Base-by-base conservation (phyloP, 2,113 vertebrate genomes). In the Zapornia atra region DNA sequence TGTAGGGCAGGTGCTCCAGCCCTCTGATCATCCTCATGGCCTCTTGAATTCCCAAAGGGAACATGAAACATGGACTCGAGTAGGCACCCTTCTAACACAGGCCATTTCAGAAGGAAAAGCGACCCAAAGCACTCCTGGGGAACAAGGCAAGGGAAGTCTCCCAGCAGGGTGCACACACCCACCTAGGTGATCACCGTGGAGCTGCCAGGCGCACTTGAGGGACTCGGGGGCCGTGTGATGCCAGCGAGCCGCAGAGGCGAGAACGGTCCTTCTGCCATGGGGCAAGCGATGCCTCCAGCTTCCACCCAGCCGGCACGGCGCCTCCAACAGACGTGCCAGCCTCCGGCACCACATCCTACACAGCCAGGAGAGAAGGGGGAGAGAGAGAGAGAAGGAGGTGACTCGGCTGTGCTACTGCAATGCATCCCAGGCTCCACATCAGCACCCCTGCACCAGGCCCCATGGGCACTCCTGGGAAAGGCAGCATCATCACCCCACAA, bases 151-250 rank as follows among this genome's bases (percentile, higher is more conserved):
- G 61, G 18, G 29, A 50, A 50, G 28, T 13, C 36, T 28, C 42
- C 2, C 28, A 69, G 38, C 66, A 69, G 87, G 42, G 38, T 6
- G 24, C 25, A 25, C 18, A 76, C 73, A 95, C 98, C 90, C 96
- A 98, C 98, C 98, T 10, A 98, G 97, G 50, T 98, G 98, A 90
- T 98, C 98, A 11, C 54, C 68, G 11, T 98, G 97, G 66, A 98
- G 81, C 63, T 97, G 95, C 98, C 98, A 98, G 77, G 96, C 91
- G 77, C 97, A 98, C 16, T 19, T 87, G 28, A 93, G 68, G 70
- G 94, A 57, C 10, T 80, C 96, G 0, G 97, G 91, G 59, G 60
- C 92, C 0, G 92, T 97, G 91, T 98, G 96, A 28, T 91, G 92
- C 83, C 93, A 75, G 12, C 69, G 88, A 7, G 54, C 13, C 0